phyloP scores from a whole-genome alignment of 2,888 invertebrate genomes.

The Mystacides longicornis region DNA sequence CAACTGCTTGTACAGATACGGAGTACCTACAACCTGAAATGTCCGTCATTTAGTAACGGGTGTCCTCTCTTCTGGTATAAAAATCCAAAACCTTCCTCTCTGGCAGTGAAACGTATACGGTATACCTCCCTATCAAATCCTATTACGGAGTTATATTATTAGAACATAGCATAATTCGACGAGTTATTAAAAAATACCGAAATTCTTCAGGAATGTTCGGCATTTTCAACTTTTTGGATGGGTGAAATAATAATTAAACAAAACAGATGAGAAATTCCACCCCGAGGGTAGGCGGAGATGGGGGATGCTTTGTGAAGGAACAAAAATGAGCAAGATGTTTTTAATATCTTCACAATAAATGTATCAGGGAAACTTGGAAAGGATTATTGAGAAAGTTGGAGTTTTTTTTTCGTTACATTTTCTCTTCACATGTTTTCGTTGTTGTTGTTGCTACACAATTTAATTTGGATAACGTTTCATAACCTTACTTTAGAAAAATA shows the following conservation, averaged over 20 bases:
- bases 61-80: too few species aligned
- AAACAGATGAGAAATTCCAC: constrained; percentile 25
- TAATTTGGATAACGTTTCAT: too few species aligned
- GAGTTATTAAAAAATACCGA: constrained; percentile 24
- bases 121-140: too few species aligned
- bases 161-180: constrained; percentile 10
- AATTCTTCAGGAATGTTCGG: constrained; percentile 21
- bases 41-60: too few species aligned
- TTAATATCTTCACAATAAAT: constrained; percentile 27
- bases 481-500: too few species aligned
- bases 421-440: background rate
- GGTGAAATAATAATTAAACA: constrained; percentile 27
- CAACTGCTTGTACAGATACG: too few species aligned
- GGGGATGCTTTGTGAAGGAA: constrained; percentile 22
- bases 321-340: constrained; percentile 27
- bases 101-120: too few species aligned
- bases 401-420: constrained; percentile 15
- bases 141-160: background rate
- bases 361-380: constrained; percentile 26
- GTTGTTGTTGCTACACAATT: too few species aligned
- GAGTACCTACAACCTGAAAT: too few species aligned
- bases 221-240: constrained; percentile 24
- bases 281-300: constrained; percentile 8
- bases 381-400: constrained; percentile 26
- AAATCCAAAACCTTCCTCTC: too few species aligned